A percentile compares a stretch with the other conserved stretches of the same genome.
These are phyloP conservation scores for Atrina japonica DNA, from an alignment of 2,888 invertebrate species.

Conservation along the genomic window DNA sequence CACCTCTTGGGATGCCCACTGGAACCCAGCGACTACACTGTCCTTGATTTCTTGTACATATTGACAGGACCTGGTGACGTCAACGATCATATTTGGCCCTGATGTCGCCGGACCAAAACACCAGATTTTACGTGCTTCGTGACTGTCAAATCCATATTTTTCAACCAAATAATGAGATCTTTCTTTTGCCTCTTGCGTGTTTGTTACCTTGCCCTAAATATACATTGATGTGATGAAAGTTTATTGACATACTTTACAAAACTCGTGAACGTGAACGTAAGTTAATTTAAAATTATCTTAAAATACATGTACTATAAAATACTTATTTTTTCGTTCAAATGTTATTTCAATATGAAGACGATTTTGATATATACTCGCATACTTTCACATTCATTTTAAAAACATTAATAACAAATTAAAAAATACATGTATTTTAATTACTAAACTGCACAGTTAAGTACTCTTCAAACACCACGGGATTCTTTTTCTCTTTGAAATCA, in stretches of 20 bases:
- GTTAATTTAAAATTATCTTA: too few species aligned
- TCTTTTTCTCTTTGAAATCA: too few species aligned
- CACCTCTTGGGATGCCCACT: constrained; percentile 98
- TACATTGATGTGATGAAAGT: constrained; percentile 16
- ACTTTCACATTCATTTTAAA: too few species aligned
- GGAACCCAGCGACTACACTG: constrained; percentile 98
- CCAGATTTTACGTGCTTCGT: constrained; percentile 99
- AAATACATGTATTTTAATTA: too few species aligned
- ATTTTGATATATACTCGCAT: too few species aligned
- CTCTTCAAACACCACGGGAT: too few species aligned
- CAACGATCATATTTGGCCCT: constrained; percentile 97
- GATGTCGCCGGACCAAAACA: constrained; percentile 99
- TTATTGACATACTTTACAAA: too few species aligned
- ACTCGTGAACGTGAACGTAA: too few species aligned
- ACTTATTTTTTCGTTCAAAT: background rate
- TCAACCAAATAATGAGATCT: constrained; percentile 96
- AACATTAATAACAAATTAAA: too few species aligned
- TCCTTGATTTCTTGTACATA: constrained; percentile 99
- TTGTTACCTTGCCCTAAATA: constrained; percentile 91
- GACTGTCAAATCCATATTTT: constrained; percentile 97
- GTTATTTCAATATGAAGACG: too few species aligned
- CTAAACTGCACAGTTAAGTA: too few species aligned
- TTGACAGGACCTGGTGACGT: constrained; percentile 99
- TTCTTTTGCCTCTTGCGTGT: constrained; percentile 97
- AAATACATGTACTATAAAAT: too few species aligned